These are phyloP conservation scores for Isurus oxyrinchus DNA, from an alignment of 2,113 vertebrate species.

Conservation along the genomic window DNA sequence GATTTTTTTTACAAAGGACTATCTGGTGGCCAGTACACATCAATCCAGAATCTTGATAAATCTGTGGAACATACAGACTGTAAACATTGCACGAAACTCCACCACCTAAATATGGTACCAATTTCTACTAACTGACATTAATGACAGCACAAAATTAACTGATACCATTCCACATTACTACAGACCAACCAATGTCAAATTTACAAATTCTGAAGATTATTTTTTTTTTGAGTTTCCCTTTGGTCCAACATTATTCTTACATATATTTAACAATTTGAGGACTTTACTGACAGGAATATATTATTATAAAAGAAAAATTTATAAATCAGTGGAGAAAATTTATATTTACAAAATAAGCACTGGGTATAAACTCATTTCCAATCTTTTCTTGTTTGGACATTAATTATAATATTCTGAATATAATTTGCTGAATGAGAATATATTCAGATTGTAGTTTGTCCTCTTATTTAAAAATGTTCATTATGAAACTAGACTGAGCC, in stretches of 20 bases:
- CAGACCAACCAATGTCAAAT: neutral
- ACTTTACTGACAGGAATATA: neutral
- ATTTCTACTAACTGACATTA: neutral
- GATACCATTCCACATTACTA: neutral
- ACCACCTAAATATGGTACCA: too few relatives aligned
- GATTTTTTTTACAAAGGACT: neutral
- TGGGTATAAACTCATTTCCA: neutral
- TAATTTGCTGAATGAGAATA: neutral
- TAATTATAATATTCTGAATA: neutral
- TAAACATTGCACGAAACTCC: neutral
- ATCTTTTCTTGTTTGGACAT: neutral
- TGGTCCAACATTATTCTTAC: neutral
- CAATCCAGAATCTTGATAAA: neutral
- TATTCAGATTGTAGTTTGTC: neutral
- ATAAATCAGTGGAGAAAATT: too few relatives aligned
- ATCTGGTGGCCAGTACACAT: neutral
- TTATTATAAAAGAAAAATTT: too few relatives aligned
- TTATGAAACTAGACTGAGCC: neutral
- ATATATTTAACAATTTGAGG: neutral
- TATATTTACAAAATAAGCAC: too few relatives aligned
- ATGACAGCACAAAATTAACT: neutral
- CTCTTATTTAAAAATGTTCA: neutral
- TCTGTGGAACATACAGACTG: neutral
- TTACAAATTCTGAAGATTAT: neutral
- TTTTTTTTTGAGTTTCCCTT: neutral